Evolutionary conservation across 2,113 vertebrate species (phyloP), one percentile per base, ranked within the genome.

Genomic region (Hystrix cristata): DNA sequence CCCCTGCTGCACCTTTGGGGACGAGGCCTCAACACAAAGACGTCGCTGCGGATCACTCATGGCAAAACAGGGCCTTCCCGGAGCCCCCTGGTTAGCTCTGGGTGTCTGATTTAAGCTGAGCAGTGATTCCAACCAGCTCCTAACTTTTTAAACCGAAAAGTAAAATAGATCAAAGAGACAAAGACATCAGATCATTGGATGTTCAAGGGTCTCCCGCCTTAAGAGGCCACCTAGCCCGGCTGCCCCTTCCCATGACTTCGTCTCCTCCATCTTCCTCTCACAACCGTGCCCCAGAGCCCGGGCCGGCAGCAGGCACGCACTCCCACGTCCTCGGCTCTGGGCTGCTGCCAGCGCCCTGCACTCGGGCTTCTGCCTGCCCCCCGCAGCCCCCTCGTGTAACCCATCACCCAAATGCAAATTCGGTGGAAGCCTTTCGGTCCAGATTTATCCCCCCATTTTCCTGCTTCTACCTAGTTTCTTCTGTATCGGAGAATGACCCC

Each of bases 141-240:
- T 3, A 65, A 48, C 13, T 46, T 93, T 69, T 59, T 89, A 90
- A 91, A 71, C 72, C 79, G 60, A 38, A 71, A 89, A 46, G 53
- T 62, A 71, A 96, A 90, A 85, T 6, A 84, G 43, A 90, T 16
- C 34, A 43, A 11, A 69, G 78, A 62, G 31, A 38, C 23, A 43
- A 92, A 76, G 43, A 55, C 10, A 13, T 31, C 60, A 74, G 13
- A 16, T 18, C 71, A 25, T n/a, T 46, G 62, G 64, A 62, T 21
- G 48, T 55, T 67, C 67, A 46, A 7, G 29, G 1, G 7, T 62
- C 46, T 57, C 69, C 69, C 1, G 4, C 51, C 13, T 23, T 25
- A 89, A 46, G 90, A 48, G 27, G 55, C 51, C 15, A 12, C 4
- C 43, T 9, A 25, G 38, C 4, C 71, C 38, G 1, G n/a, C 38